phyloP scores from a whole-genome alignment of 2,797 vertebrate genomes.

The Sardinella longiceps region DNA sequence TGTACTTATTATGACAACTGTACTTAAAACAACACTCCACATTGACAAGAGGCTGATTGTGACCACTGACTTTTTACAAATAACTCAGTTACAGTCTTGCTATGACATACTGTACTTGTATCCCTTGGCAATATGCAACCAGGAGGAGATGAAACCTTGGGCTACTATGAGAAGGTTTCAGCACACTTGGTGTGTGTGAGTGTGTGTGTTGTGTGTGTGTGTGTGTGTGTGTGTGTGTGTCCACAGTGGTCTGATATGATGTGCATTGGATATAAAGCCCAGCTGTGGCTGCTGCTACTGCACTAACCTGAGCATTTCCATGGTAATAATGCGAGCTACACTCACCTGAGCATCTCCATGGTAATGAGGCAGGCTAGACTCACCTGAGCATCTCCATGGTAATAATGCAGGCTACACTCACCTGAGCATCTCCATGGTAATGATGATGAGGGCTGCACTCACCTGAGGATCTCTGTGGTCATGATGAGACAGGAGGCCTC shows the following conservation, averaged over 20 bases:
- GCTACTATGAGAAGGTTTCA: conserved; percentile 75
- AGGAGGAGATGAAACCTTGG: not conserved
- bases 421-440: conserved; percentile 91
- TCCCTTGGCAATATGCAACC: not conserved
- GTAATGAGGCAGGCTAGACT: conserved; percentile 86
- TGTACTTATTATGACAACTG: not conserved
- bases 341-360: conserved; percentile 82
- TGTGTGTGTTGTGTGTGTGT: not conserved
- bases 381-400: conserved; percentile 87
- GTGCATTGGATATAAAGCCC: not conserved
- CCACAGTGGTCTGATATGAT: not conserved
- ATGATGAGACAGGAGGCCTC: conserved; percentile 93
- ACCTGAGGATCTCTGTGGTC: conserved; percentile 89
- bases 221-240: not conserved
- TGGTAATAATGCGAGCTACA: conserved; percentile 90
- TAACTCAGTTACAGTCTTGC: not conserved
- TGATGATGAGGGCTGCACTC: conserved; percentile 79
- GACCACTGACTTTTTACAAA: not conserved
- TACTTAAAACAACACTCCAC: too few relatives aligned
- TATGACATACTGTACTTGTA: not conserved
- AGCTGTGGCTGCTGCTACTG: not conserved
- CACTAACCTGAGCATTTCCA: conserved; percentile 79
- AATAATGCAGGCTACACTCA: conserved; percentile 80
- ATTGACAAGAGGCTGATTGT: too few relatives aligned
- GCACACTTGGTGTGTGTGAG: not conserved